Evolutionary conservation across 2,797 vertebrate species (phyloP).

Genomic region (Avahi laniger): DNA sequence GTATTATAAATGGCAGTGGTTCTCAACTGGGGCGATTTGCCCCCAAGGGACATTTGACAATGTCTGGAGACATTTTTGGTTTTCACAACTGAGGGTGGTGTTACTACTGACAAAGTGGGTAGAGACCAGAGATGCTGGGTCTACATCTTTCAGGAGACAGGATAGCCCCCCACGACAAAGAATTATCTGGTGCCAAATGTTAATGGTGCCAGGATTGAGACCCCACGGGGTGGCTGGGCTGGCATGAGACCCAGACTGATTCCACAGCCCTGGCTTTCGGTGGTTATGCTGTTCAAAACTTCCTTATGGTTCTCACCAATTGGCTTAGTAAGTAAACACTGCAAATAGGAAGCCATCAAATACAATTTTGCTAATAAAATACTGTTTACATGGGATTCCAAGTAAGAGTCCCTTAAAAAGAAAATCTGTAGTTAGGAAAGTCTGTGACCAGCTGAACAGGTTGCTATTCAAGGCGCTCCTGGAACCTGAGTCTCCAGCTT

Average conservation of each 20-base stretch:
- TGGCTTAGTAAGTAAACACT: background rate
- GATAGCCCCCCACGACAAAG: background rate
- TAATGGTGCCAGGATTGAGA: background rate
- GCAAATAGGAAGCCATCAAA: background rate
- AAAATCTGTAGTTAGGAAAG: background rate
- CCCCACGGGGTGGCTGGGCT: too few species aligned
- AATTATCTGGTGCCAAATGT: background rate
- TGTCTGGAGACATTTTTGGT: background rate
- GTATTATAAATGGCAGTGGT: background rate
- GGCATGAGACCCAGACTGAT: background rate
- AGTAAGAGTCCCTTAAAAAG: background rate
- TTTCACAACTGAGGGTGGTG: background rate
- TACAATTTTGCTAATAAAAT: background rate
- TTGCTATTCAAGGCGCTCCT: background rate
- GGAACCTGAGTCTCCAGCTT: background rate
- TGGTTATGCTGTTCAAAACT: background rate
- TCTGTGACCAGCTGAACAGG: too few species aligned
- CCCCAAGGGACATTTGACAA: background rate
- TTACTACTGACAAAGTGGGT: too few species aligned
- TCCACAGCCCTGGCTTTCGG: background rate
- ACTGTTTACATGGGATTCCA: background rate
- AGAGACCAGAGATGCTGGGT: background rate
- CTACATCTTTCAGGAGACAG: background rate
- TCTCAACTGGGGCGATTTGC: background rate
- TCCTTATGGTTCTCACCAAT: background rate